Conservation (phyloP, 2,888 invertebrate species). For the Rhingia rostrata region DNA sequence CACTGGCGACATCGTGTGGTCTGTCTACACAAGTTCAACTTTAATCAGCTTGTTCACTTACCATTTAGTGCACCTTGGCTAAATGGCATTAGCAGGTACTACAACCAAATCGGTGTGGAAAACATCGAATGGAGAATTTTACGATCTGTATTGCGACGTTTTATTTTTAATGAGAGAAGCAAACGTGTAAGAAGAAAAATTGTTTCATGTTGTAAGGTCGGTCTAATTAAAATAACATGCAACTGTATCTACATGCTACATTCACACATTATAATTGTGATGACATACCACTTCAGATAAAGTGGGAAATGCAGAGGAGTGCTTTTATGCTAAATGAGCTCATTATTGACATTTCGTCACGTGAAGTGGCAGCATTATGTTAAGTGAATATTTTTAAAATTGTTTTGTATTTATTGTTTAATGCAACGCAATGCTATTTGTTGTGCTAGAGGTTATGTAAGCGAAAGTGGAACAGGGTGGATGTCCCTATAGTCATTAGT, state of each 20-base stretch:
- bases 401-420: not conserved
- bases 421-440: not conserved
- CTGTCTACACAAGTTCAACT: constrained; percentile 38
- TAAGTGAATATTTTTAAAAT: not conserved
- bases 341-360: constrained; percentile 47
- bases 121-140: constrained; percentile 21
- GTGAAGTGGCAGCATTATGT: not conserved
- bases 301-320: not conserved
- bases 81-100: constrained; percentile 46
- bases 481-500: too few species aligned
- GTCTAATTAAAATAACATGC: too few species aligned
- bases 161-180: not conserved
- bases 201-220: too few species aligned
- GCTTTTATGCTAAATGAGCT: constrained; percentile 52
- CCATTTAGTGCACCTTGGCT: constrained; percentile 38
- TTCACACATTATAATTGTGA: too few species aligned
- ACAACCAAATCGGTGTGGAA: constrained; percentile 31
- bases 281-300: too few species aligned
- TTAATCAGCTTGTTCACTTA: not conserved
- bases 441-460: not conserved
- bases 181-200: not conserved
- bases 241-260: too few species aligned
- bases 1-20: constrained; percentile 53
- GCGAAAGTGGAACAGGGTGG: too few species aligned
- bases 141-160: constrained; percentile 30